Conservation (phyloP, 2,888 invertebrate genomes). For the Nephrocerus scutellatus region DNA sequence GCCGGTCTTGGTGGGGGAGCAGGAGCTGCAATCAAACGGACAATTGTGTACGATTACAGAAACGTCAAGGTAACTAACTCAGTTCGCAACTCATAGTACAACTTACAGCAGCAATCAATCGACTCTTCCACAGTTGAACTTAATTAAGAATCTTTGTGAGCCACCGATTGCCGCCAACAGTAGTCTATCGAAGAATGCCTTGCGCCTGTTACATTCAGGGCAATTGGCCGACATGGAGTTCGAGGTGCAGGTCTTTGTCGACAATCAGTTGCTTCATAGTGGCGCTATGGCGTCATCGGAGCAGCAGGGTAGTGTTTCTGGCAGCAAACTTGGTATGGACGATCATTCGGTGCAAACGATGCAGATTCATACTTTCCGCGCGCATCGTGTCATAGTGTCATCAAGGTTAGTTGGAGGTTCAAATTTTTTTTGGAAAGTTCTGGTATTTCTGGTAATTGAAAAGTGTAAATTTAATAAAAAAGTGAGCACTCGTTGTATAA, state of each 20-base stretch:
- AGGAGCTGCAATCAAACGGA: constrained; percentile 22
- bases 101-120: not conserved
- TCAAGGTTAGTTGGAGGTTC: constrained; percentile 35
- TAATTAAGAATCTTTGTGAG: constrained; percentile 57
- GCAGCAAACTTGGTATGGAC: too few species aligned
- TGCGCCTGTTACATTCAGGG: constrained; percentile 52
- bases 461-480: too few species aligned
- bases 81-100: not conserved
- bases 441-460: too few species aligned
- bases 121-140: constrained; percentile 36
- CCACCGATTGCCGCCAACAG: constrained; percentile 54
- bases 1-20: constrained; percentile 23
- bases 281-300: too few species aligned
- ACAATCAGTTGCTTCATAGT: not conserved
- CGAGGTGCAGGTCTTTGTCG: constrained; percentile 48
- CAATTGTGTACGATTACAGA: constrained; percentile 34
- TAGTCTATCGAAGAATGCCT: constrained; percentile 53
- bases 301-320: too few species aligned
- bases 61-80: constrained; percentile 31
- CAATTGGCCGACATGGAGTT: constrained; percentile 60
- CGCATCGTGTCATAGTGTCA: constrained; percentile 61
- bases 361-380: constrained; percentile 47
- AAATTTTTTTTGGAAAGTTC: too few species aligned
- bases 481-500: too few species aligned
- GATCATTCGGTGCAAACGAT: too few species aligned